These are phyloP conservation scores for Sphaerophoria rueppellii DNA, from an alignment of 2,888 invertebrate species.

Conservation along the genomic window DNA sequence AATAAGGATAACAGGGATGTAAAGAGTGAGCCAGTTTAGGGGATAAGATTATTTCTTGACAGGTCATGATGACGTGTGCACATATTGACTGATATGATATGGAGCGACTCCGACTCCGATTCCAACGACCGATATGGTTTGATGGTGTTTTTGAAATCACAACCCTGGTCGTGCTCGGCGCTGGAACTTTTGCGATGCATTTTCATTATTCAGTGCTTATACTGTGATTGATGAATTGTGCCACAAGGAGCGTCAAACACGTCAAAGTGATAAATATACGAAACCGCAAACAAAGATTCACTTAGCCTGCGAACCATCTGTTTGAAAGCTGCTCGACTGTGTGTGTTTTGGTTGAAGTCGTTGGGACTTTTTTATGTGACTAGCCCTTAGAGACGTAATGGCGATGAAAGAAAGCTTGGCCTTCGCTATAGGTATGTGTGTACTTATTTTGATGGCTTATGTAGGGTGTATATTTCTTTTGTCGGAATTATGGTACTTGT, in stretches of 20 bases:
- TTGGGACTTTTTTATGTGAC: constrained; percentile 15
- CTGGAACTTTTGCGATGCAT: constrained; percentile 68
- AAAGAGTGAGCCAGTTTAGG: too few species aligned
- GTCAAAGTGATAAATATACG: constrained; percentile 71
- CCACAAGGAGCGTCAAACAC: constrained; percentile 59
- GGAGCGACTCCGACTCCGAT: neutral
- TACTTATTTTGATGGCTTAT: constrained; percentile 2
- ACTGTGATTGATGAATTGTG: constrained; percentile 66
- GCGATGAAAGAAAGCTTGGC: neutral
- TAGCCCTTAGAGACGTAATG: constrained; percentile 21
- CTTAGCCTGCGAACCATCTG: constrained; percentile 48
- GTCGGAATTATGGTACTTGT: constrained; percentile 13
- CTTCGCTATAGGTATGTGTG: constrained; percentile 8
- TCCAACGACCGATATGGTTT: neutral
- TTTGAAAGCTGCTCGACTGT: neutral
- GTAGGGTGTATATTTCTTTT: constrained; percentile 9
- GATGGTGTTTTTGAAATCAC: constrained; percentile 10
- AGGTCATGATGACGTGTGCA: constrained; percentile 49
- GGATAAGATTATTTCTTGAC: constrained; percentile 28
- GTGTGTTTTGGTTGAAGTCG: neutral
- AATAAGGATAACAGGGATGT: constrained; percentile 32
- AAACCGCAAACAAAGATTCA: constrained; percentile 70
- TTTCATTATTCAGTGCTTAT: constrained; percentile 72
- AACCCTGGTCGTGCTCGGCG: constrained; percentile 4
- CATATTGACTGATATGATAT: constrained; percentile 60